Conservation (phyloP, 2,888 invertebrate genomes). For the Erynnis tages region DNA sequence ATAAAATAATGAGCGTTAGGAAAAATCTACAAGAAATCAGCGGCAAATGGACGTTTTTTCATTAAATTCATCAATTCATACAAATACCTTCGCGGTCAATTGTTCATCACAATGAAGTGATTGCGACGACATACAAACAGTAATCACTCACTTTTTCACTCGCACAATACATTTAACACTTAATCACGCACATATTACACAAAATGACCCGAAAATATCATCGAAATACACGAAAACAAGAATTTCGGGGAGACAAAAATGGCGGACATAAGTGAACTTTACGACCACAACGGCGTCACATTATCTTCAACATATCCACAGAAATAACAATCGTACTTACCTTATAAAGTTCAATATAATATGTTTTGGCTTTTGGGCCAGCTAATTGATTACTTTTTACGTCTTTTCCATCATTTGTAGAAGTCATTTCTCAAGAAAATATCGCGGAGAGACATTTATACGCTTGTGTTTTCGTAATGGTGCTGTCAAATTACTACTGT, state of each 20-base stretch:
- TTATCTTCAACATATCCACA: conserved; percentile 41
- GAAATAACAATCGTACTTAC: conserved; percentile 61
- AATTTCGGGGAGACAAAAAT: conserved; percentile 71
- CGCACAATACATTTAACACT: conserved; percentile 6
- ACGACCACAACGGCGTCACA: conserved; percentile 71
- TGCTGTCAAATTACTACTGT: conserved; percentile 74
- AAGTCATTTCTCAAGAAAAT: conserved; percentile 82
- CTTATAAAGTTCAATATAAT: conserved; percentile 77
- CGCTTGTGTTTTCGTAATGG: conserved; percentile 80
- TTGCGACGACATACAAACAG: conserved; percentile 5
- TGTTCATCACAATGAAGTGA: conserved; percentile 1
- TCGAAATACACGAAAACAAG: conserved; percentile 71
- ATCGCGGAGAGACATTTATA: conserved; percentile 81
- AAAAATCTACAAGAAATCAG: not conserved
- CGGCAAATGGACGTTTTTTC: not conserved
- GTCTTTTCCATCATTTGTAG: conserved; percentile 80
- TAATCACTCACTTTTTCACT: not conserved
- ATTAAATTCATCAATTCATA: conserved; percentile 7
- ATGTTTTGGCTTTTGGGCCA: conserved; percentile 73
- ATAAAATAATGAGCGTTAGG: too few relatives aligned
- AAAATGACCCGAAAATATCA: conserved; percentile 24
- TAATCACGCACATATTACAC: conserved; percentile 17
- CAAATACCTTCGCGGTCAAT: conserved; percentile 14
- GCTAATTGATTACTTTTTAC: conserved; percentile 76
- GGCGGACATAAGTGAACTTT: conserved; percentile 74